A percentile compares a stretch with the other conserved stretches of the same genome.
Evolutionary conservation across 2,888 invertebrate species (phyloP).

Genomic region (Andrena fulva): DNA sequence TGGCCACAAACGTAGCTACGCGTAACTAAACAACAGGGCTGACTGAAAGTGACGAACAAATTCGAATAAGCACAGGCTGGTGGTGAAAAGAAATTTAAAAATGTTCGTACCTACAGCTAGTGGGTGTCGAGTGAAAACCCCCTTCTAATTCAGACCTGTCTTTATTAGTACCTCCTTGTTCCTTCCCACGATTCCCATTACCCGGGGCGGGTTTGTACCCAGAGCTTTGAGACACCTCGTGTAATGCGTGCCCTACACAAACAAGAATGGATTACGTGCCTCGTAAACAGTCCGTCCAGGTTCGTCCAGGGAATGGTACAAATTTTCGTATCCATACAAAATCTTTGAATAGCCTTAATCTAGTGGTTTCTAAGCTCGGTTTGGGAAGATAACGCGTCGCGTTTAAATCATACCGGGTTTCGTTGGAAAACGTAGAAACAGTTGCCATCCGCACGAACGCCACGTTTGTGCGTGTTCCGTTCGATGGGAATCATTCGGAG

Average conservation of each 20-base stretch:
- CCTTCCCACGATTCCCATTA: too few relatives aligned
- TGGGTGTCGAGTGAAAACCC: too few relatives aligned
- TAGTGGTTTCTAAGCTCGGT: conserved; percentile 75
- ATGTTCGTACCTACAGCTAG: too few relatives aligned
- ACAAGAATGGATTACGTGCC: conserved; percentile 15
- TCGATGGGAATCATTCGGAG: background rate
- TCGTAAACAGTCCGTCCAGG: conserved; percentile 17
- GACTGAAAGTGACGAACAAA: too few relatives aligned
- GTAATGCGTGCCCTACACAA: conserved; percentile 5
- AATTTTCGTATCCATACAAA: conserved; percentile 59
- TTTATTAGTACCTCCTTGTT: too few relatives aligned
- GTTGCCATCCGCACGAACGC: conserved; percentile 8
- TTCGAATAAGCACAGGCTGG: too few relatives aligned
- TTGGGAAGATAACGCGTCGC: conserved; percentile 60
- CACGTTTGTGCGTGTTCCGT: background rate
- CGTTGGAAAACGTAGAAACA: conserved; percentile 49
- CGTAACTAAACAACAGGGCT: too few relatives aligned
- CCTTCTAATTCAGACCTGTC: too few relatives aligned
- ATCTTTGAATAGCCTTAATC: conserved; percentile 57
- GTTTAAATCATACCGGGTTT: conserved; percentile 31
- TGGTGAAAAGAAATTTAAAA: too few relatives aligned
- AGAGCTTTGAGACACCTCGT: background rate
- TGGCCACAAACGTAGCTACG: too few relatives aligned
- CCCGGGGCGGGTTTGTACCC: background rate
- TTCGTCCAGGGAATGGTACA: conserved; percentile 52